Base-by-base conservation (phyloP, 2,888 invertebrate genomes). In the Aporophyla lueneburgensis region DNA sequence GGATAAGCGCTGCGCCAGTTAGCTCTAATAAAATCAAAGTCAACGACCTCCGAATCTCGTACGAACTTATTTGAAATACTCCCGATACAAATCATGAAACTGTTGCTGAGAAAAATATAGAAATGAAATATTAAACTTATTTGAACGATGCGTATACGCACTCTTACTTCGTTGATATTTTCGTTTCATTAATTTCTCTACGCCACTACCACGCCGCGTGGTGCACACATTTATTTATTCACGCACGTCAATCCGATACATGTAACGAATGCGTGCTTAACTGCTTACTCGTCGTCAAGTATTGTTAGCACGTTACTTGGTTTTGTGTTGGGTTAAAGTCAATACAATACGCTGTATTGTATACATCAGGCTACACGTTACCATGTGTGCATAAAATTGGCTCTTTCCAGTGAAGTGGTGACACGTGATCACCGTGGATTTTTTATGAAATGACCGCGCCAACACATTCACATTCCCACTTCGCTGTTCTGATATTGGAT, bases 171-270 rank as follows among this genome's bases (percentile, higher is more conserved):
- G 65, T 69, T 77, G 59, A 79, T 77, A 77, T 59, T 74, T 81
- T 71, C 76, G 74, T 76, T 78, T 81, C 68, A 74, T 81, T 75
- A 75, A 78, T 71, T 49, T 59, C 71, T 6, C 33, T 21, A 51
- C 43, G 40, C 56, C 19, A n/a, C 33, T 33, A 16, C 24, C 24
- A 43, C 61, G 61, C 16, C 49, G 27, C 43, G 85, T 19, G n/a
- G n/a, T 21, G 49, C 16, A 7, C 24, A 43, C 21, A 33, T 72
- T 79, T 68, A 77, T 65, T 83, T 71, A 75, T 71, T 83, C 70
- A 85, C 61, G 70, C 67, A 46, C 62, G 59, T 77, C 74, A 69
- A 69, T 86, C 49, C 61, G 73, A 75, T 69, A 73, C 63, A 74
- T 59, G 73, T 46, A 74, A 80, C 72, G 46, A 77, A 77, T 74